phyloP scores from a whole-genome alignment of 2,113 vertebrate genomes.

The Brachypodius melanocephalos region DNA sequence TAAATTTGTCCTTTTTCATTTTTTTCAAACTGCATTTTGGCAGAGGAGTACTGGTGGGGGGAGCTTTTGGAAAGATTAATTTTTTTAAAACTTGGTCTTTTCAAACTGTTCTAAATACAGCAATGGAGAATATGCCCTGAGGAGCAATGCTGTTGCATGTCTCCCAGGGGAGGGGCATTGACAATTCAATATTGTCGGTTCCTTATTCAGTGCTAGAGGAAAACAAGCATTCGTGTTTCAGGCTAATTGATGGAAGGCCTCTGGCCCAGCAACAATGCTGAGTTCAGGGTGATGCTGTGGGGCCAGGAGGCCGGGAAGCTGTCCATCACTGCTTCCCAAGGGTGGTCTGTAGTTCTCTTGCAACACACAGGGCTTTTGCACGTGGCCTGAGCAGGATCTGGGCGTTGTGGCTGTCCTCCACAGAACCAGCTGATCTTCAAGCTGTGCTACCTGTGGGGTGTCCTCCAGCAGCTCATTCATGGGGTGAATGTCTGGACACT shows the following conservation, averaged over 20 bases:
- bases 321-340: conserved; percentile 10
- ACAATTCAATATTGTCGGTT: conserved; percentile 53
- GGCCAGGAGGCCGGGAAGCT: not conserved
- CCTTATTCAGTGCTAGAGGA: not conserved
- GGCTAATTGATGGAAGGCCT: conserved; percentile 16
- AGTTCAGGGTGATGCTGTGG: conserved; percentile 2
- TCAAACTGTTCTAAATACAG: conserved; percentile 58
- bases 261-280: not conserved
- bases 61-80: conserved; percentile 27
- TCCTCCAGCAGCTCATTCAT: not conserved
- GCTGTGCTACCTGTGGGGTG: not conserved
- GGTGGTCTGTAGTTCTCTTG: conserved; percentile 6
- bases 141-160: conserved; percentile 22
- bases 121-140: conserved; percentile 38
- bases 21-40: conserved; percentile 36
- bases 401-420: not conserved
- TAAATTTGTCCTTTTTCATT: conserved; percentile 7
- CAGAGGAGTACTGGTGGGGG: conserved; percentile 6
- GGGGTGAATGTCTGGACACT: not conserved
- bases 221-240: not conserved
- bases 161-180: conserved; percentile 47
- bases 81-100: conserved; percentile 22
- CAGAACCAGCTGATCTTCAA: not conserved
- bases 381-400: not conserved
- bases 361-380: conserved; percentile 34